A percentile compares a stretch with the other conserved stretches of the same genome.
These are phyloP conservation scores for Lophochroa leadbeateri DNA, from an alignment of 2,113 vertebrate genomes.

Conservation along the genomic window DNA sequence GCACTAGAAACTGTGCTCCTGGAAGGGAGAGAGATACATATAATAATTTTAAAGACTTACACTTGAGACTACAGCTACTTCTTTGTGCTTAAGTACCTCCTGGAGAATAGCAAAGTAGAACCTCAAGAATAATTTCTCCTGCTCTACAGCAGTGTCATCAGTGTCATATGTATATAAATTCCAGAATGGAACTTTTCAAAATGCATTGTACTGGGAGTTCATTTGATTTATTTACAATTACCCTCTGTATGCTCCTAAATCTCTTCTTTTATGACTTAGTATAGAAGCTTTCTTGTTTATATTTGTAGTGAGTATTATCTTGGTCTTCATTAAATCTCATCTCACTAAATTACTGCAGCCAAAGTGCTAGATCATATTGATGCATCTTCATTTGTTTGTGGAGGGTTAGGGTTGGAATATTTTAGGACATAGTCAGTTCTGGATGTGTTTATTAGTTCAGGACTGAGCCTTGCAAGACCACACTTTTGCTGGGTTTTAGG, in stretches of 20 bases:
- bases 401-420: background rate
- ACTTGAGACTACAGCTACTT: background rate
- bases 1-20: background rate
- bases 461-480: background rate
- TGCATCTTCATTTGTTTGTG: background rate
- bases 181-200: slow-evolving; percentile 12
- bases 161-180: slow-evolving; percentile 20
- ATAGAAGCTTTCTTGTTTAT: slow-evolving; percentile 20
- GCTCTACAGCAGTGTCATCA: background rate
- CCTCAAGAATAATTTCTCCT: slow-evolving; percentile 10
- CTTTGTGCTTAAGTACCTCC: slow-evolving; percentile 8
- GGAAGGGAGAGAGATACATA: background rate
- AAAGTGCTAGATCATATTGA: background rate
- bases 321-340: slow-evolving; percentile 38
- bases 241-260: slow-evolving; percentile 36
- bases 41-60: background rate
- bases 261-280: slow-evolving; percentile 25
- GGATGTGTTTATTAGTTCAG: background rate
- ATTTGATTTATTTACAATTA: slow-evolving; percentile 57
- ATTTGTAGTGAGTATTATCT: slow-evolving; percentile 37
- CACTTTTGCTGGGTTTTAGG: background rate
- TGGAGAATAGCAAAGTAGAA: background rate
- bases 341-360: slow-evolving; percentile 24
- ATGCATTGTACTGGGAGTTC: background rate
- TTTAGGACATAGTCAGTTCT: background rate